Evolutionary conservation across 2,888 invertebrate species (phyloP).

Genomic region (Apodemia hepburni): DNA sequence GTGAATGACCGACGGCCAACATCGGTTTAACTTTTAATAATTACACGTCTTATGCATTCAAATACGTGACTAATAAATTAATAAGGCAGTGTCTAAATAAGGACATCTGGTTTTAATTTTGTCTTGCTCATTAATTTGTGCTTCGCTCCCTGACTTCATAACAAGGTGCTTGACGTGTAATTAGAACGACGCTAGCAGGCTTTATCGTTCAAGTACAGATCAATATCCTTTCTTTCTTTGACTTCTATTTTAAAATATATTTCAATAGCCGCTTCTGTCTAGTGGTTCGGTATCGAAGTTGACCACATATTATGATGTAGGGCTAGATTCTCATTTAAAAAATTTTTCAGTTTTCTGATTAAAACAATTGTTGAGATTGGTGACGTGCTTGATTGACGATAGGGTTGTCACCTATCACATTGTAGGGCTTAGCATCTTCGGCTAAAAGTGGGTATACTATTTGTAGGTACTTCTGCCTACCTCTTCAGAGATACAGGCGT

Average conservation of each 20-base stretch:
- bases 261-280: neutral
- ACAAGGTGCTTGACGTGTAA: conserved; percentile 6
- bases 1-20: conserved; percentile 26
- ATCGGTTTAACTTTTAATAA: conserved; percentile 39
- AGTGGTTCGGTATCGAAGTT: no score
- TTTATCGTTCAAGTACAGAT: neutral
- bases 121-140: conserved; percentile 32
- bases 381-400: no score
- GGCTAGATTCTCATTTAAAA: no score
- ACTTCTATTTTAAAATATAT: neutral
- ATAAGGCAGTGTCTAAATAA: conserved; percentile 37
- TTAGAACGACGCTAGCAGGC: conserved; percentile 1
- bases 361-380: no score
- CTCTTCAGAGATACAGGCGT: no score
- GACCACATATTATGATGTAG: no score
- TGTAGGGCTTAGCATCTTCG: no score
- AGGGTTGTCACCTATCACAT: no score
- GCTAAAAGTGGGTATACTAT: no score
- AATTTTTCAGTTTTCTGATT: no score
- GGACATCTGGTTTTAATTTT: conserved; percentile 34
- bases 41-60: conserved; percentile 34
- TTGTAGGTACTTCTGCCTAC: no score
- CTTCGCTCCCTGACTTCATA: conserved; percentile 5
- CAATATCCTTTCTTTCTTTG: neutral
- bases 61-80: conserved; percentile 38